Conservation (phyloP, 1,140 invertebrate genomes). For the Anoplophora glabripennis region DNA sequence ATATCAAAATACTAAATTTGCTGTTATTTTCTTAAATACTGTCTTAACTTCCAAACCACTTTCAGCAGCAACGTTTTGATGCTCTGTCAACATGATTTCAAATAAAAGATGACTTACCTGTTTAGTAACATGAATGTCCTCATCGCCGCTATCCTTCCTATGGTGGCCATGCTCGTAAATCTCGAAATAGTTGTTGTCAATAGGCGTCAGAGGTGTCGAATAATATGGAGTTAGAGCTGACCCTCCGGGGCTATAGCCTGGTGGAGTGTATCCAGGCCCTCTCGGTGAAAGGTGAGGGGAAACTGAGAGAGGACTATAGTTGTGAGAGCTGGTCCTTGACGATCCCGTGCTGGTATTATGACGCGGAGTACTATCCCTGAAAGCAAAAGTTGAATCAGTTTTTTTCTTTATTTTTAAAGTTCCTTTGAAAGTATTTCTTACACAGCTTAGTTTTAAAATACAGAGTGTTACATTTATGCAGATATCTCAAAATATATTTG, state of each 20-base stretch:
- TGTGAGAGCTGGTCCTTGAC: slow-evolving; percentile 41
- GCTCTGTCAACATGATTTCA: no score
- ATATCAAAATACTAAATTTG: no score
- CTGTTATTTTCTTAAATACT: no score
- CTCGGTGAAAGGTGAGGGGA: slow-evolving; percentile 46
- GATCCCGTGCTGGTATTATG: slow-evolving; percentile 41
- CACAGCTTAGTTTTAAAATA: no score
- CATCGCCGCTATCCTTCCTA: slow-evolving; percentile 13
- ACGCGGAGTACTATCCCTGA: slow-evolving; percentile 36
- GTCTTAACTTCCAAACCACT: no score
- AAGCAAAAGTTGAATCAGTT: slow-evolving; percentile 21
- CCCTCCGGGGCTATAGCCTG: slow-evolving; percentile 37
- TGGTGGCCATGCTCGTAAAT: slow-evolving; percentile 22
- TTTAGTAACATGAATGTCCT: slow-evolving; percentile 43
- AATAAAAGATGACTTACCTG: slow-evolving; percentile 42
- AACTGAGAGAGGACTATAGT: slow-evolving; percentile 45
- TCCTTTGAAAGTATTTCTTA: no score
- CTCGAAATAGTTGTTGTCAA: slow-evolving; percentile 41
- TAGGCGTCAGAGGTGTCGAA: slow-evolving; percentile 38
- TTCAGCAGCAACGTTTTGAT: no score
- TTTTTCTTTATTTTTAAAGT: no score
- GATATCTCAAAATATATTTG: no score
- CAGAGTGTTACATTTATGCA: no score
- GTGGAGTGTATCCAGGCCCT: slow-evolving; percentile 24
- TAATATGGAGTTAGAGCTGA: slow-evolving; percentile 41